Evolutionary conservation across 2,888 invertebrate species (phyloP).

Genomic region (Anaspis maculata): DNA sequence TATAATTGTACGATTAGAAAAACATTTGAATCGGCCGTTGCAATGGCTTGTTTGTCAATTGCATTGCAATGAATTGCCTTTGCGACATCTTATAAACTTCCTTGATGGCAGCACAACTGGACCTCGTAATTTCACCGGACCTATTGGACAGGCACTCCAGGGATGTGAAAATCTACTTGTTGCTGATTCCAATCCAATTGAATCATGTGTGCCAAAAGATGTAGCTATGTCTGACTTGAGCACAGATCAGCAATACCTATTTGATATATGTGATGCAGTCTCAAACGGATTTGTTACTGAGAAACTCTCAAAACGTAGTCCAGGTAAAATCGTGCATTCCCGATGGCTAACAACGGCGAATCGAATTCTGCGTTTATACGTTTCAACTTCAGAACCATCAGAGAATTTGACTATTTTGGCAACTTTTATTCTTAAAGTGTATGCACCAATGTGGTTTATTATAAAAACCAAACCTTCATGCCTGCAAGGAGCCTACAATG

Average conservation of each 20-base stretch:
- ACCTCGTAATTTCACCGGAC: background rate
- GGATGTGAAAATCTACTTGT: background rate
- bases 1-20: background rate
- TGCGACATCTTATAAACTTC: background rate
- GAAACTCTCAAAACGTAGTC: constrained; percentile 10
- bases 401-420: constrained; percentile 8
- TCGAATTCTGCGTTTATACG: constrained; percentile 16
- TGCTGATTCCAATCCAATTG: background rate
- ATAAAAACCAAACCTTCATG: constrained; percentile 8
- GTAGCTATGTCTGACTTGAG: constrained; percentile 6
- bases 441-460: constrained; percentile 17
- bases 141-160: background rate
- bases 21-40: background rate
- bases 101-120: background rate
- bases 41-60: background rate
- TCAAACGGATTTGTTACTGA: constrained; percentile 6
- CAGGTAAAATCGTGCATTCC: constrained; percentile 9
- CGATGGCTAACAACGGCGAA: constrained; percentile 17
- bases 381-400: constrained; percentile 10
- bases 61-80: background rate
- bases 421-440: constrained; percentile 16
- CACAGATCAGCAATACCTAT: constrained; percentile 17
- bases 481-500: constrained; percentile 4
- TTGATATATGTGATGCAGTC: constrained; percentile 9
- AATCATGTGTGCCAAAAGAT: background rate